These are phyloP conservation scores for Eufriesea mexicana DNA, from an alignment of 1,140 invertebrate genomes.

Conservation along the genomic window DNA sequence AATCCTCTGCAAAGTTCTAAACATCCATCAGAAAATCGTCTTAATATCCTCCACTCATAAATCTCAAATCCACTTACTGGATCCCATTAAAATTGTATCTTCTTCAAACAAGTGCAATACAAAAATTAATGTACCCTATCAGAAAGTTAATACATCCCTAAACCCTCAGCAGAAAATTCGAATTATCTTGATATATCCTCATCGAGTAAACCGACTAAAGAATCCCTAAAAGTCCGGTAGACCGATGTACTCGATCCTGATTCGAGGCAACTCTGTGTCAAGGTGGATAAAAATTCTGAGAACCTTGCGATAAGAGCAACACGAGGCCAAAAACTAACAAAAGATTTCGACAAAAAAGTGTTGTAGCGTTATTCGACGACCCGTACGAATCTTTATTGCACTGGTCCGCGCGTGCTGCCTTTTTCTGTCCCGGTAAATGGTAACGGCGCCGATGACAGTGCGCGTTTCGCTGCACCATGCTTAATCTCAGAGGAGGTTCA, in stretches of 20 bases:
- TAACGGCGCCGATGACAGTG: slow-evolving; percentile 61
- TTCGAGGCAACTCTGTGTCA: neutral
- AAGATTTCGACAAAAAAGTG: neutral
- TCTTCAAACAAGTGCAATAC: too few relatives aligned
- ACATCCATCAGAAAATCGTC: too few relatives aligned
- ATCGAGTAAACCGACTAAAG: too few relatives aligned
- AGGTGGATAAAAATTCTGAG: neutral
- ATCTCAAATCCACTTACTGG: too few relatives aligned
- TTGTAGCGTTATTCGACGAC: neutral
- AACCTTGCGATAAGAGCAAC: neutral
- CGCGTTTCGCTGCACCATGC: slow-evolving; percentile 56
- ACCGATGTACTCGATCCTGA: too few relatives aligned
- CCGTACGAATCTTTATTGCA: slow-evolving; percentile 35
- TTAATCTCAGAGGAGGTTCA: slow-evolving; percentile 82
- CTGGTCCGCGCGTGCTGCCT: slow-evolving; percentile 57
- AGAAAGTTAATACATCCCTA: too few relatives aligned
- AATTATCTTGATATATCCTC: too few relatives aligned
- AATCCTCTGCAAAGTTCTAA: too few relatives aligned
- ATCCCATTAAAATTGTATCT: too few relatives aligned
- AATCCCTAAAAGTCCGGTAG: neutral
- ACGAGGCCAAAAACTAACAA: neutral
- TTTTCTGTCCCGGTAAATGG: slow-evolving; percentile 47
- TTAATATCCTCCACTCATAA: too few relatives aligned
- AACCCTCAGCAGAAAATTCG: too few relatives aligned
- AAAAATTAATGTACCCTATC: too few relatives aligned